A percentile compares a stretch with the other conserved stretches of the same genome.
These are phyloP conservation scores for Ahaetulla prasina DNA, from an alignment of 2,113 vertebrate species.

Conservation along the genomic window DNA sequence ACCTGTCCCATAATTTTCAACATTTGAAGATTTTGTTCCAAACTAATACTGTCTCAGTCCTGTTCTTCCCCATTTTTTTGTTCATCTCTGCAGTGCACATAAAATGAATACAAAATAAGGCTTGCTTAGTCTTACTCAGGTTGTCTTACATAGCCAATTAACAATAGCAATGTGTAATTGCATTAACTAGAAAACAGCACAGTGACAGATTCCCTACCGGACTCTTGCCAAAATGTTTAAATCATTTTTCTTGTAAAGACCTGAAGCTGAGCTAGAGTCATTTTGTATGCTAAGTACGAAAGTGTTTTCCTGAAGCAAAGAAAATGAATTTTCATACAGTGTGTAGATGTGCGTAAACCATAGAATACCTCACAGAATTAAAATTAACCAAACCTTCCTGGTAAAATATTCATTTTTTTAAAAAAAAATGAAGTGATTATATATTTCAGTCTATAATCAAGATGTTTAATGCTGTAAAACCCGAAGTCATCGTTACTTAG, in stretches of 20 bases:
- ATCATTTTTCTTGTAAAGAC: constrained; percentile 19
- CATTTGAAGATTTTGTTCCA: neutral
- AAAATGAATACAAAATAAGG: neutral
- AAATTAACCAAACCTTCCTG: neutral
- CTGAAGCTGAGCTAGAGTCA: neutral
- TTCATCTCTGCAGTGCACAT: neutral
- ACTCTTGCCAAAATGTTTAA: constrained; percentile 15
- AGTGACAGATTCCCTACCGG: neutral
- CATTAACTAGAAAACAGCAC: constrained; percentile 1
- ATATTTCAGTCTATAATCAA: neutral
- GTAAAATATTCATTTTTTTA: neutral
- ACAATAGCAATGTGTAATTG: constrained; percentile 17
- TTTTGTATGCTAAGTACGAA: constrained; percentile 7
- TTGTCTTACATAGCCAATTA: constrained; percentile 23
- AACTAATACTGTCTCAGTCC: neutral
- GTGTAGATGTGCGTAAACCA: constrained; percentile 17
- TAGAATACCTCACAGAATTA: neutral
- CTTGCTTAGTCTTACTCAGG: neutral
- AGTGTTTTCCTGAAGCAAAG: neutral
- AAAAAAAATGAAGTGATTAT: neutral
- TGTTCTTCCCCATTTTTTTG: neutral
- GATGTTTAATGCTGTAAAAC: neutral
- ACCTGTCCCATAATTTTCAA: neutral
- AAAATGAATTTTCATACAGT: constrained; percentile 22
- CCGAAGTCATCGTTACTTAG: neutral